Conservation (phyloP, 1,140 invertebrate genomes). For the Zaprionus davidi region DNA sequence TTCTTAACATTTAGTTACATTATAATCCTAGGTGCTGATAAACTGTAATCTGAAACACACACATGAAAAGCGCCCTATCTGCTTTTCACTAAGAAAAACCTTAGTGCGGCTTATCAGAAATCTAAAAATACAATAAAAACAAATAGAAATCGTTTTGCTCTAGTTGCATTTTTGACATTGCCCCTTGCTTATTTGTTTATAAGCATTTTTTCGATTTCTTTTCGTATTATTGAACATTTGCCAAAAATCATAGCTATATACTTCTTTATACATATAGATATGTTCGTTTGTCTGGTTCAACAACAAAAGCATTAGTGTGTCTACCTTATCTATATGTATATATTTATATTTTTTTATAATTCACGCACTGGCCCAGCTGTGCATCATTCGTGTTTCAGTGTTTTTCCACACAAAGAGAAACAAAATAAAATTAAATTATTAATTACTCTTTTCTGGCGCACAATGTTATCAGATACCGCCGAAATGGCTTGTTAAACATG, state of each 20-base stretch:
- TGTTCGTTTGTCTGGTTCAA: constrained; percentile 10
- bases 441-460: constrained; percentile 2
- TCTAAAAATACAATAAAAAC: constrained; percentile 13
- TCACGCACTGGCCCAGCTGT: constrained; percentile 23
- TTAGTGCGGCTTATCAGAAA: constrained; percentile 11
- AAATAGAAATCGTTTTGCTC: constrained; percentile 1
- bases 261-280: constrained; percentile 12
- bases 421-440: constrained; percentile 18
- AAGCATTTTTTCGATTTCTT: constrained; percentile 29
- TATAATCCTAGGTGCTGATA: neutral
- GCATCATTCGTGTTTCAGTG: constrained; percentile 23
- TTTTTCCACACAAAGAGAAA: constrained; percentile 33
- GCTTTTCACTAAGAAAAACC: neutral
- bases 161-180: constrained; percentile 67
- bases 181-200: constrained; percentile 47
- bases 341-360: neutral
- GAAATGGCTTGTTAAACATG: constrained; percentile 40
- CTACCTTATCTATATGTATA: neutral
- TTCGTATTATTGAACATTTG: constrained; percentile 59
- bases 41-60: neutral
- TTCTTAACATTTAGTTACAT: neutral
- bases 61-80: neutral
- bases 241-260: constrained; percentile 44
- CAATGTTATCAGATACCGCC: constrained; percentile 30
- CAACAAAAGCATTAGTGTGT: constrained; percentile 29